Percentiles rank a stretch among this genome's conserved stretches.
Conservation (phyloP, 2,797 vertebrate genomes). For the Uromys caudimaculatus region DNA sequence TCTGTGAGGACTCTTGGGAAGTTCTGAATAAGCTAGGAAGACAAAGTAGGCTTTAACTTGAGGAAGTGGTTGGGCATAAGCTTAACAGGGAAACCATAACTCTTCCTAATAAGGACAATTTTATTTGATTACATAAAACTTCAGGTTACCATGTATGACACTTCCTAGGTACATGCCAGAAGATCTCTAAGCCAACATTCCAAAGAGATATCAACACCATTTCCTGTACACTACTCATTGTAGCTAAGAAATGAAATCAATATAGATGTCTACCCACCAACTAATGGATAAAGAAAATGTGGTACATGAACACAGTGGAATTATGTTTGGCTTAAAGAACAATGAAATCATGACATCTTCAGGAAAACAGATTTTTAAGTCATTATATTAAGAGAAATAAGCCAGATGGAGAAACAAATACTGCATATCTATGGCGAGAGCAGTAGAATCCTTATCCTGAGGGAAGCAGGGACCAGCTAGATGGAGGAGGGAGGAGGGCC, state of each 20-base stretch:
- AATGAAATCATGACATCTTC: background rate
- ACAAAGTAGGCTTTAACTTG: background rate
- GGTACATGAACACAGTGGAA: background rate
- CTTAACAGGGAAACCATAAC: background rate
- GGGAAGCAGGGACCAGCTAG: background rate
- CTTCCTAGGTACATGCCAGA: background rate
- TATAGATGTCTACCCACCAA: background rate
- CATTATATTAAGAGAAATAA: background rate
- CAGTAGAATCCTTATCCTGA: background rate
- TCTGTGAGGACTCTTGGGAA: rapidly evolving
- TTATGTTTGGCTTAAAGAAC: background rate
- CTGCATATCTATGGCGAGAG: background rate
- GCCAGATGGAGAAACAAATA: background rate
- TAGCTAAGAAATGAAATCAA: background rate
- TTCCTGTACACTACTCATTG: background rate
- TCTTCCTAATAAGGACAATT: background rate
- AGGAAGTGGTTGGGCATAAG: background rate
- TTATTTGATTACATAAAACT: background rate
- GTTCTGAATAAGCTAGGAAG: background rate
- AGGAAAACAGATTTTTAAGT: background rate
- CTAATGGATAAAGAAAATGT: background rate
- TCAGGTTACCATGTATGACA: background rate
- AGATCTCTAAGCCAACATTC: background rate
- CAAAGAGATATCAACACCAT: background rate
- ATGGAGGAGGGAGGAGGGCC: background rate